Evolutionary conservation across 1,140 invertebrate genomes (phyloP), one percentile per base, ranked within the genome.

Genomic region (Wiebesia pumilae): DNA sequence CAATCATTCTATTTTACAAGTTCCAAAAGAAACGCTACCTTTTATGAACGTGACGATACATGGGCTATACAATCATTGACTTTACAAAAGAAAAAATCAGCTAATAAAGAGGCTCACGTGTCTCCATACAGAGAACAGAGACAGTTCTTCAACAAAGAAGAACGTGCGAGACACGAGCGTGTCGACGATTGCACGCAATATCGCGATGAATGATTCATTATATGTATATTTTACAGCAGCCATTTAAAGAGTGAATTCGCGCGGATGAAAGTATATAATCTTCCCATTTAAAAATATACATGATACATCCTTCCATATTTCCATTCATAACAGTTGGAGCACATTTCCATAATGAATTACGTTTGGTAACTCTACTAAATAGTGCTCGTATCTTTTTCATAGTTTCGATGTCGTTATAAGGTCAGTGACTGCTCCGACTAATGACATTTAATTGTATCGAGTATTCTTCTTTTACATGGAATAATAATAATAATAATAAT

Each of bases 121-220:
- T 47, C 43, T 47, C n/a, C n/a, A 47, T 47, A 47, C 43, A 7
- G 43, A 47, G 43, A n/a, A n/a, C n/a, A n/a, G n/a, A n/a, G n/a
- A 54, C 43, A 2, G 40, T 51, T 51, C 81, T 4, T 35, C 27
- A 7, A 35, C 10, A 62, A 80, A 80, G 81, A 67, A 27, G 58
- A 24, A 62, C n/a, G 82, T 65, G 40, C 62, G 27, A 21, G 78
- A 33, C 33, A 80, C 30, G 19, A 16, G 9, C 4, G 43, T 30
- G 10, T 27, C 35, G 51, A 43, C 81, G 81, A 58, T 16, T n/a
- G 81, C 43, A 35, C 67, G 81, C 81, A 65, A 84, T 77, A 77
- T 77, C 81, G 69, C 40, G 65, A 10, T 2, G 51, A 33, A 71
- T 83, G 65, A 75, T 73, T 83, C 81, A 83, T 83, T 71, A 58